Percentiles rank a stretch among this genome's conserved stretches.
Evolutionary conservation across 2,888 invertebrate genomes (phyloP).

Genomic region (Nebria brevicollis): DNA sequence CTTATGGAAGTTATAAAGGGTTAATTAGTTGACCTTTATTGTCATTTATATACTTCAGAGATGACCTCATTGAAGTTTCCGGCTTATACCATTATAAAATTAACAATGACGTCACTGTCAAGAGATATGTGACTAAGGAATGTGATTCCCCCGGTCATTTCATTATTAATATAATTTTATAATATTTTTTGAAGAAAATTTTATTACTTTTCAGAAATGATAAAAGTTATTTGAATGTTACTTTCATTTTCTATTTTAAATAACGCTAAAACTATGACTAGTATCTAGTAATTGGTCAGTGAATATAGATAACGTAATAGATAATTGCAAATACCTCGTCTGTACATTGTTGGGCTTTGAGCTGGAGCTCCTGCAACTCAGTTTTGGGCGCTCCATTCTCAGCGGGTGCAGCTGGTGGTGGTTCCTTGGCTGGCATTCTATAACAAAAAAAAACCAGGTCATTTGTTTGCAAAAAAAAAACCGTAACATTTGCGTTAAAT

Average conservation of each 20-base stretch:
- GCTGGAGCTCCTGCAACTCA: constrained; percentile 89
- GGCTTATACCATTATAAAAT: neutral
- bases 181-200: neutral
- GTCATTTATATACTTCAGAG: neutral
- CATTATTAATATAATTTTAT: neutral
- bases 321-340: constrained; percentile 78
- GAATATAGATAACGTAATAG: neutral
- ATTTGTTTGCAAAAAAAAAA: neutral
- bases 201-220: too few relatives aligned
- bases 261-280: neutral
- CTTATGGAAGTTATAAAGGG: neutral
- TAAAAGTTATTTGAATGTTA: too few relatives aligned
- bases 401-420: constrained; percentile 67
- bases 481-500: neutral
- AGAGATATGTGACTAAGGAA: neutral
- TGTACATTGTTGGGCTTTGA: constrained; percentile 84
- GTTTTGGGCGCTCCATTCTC: constrained; percentile 80
- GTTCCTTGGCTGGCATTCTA: constrained; percentile 69
- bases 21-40: neutral
- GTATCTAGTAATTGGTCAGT: neutral
- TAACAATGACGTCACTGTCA: neutral
- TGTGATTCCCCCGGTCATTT: neutral
- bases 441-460: constrained; percentile 52
- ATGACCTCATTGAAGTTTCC: neutral
- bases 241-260: neutral